Evolutionary conservation across 2,113 vertebrate genomes (phyloP), one percentile per base, ranked within the genome.

Genomic region (Pteruthius melanotis): DNA sequence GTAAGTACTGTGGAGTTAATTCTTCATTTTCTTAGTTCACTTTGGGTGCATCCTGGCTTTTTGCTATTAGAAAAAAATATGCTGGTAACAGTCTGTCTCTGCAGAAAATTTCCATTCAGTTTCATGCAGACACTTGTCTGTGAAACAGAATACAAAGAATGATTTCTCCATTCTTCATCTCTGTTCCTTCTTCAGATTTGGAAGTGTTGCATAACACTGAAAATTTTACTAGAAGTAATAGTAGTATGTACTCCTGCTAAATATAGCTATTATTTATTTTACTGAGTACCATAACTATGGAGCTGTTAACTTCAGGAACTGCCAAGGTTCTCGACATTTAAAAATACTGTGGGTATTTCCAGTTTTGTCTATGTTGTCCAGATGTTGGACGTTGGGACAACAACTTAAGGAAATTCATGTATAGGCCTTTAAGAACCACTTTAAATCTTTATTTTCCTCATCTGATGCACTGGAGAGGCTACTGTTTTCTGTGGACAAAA

Each of bases 1-100:
- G 99, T 99, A 97, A 95, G 99, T 98, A 49, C 27, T 26, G 11
- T 49, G 35, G 27, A 79, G 64, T 45, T 56, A 68, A 26, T 86
- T 60, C 27, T 50, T 81, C 7, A 13, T 65, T 52, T 61, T 56
- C 47, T 64, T 66, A 30, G 39, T 42, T 81, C 35, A 3, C 47
- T 78, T 10, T 2, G 28, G 33, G 23, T 68, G n/a, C 49, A 50
- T 57, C n/a, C 52, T 60, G 52, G 37, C 40, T 77, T 71, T 94
- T 75, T 89, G 80, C 37, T 21, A 18, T 54, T 63, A 52, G 26
- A 13, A 64, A 39, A 75, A 49, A 66, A 35, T 28, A 35, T 19
- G 22, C 57, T 76, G 30, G 18, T 69, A 72, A 31, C 69, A 57
- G 6, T 78, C n/a, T 40, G n/a, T 20, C 40, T 84, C 11, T 27